A percentile compares a stretch with the other conserved stretches of the same genome.
Evolutionary conservation across 64 coral and sea anemone species (phyloP).

Genomic region (Catalaphyllia jardinei): DNA sequence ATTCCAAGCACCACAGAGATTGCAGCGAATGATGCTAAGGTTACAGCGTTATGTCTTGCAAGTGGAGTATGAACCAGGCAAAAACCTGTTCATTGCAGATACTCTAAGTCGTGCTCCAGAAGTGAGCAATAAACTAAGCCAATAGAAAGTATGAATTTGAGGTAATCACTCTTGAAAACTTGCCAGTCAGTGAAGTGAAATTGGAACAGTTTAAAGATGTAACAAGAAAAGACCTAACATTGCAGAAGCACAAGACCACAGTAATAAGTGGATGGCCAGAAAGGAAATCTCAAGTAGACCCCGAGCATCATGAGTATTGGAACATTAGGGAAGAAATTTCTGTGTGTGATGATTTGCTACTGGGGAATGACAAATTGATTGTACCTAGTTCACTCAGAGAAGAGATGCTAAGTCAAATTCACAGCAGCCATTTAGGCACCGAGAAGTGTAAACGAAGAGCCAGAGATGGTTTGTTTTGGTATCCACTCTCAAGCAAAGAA

Average conservation of each 20-base stretch:
- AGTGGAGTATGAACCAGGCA: conserved; percentile 42
- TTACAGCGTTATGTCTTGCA: conserved; percentile 2
- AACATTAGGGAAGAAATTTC: conserved; percentile 32
- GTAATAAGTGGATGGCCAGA: conserved; percentile 48
- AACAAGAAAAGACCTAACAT: conserved; percentile 34
- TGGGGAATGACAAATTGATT: conserved; percentile 5
- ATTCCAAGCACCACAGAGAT: too few species aligned
- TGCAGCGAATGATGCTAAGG: too few species aligned
- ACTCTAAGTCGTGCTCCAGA: not conserved
- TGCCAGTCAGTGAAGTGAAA: conserved; percentile 38
- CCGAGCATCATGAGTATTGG: conserved; percentile 11
- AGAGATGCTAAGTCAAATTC: conserved; percentile 7
- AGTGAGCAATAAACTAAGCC: not conserved
- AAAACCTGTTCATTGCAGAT: conserved; percentile 27
- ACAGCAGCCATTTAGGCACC: conserved; percentile 31
- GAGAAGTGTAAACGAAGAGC: conserved; percentile 29
- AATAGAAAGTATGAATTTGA: conserved; percentile 1
- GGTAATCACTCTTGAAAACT: not conserved
- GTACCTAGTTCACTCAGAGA: conserved; percentile 8
- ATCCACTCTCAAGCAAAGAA: too few species aligned
- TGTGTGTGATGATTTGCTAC: conserved; percentile 3
- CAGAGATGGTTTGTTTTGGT: not conserved
- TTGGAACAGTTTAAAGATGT: not conserved
- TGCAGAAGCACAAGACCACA: conserved; percentile 42
- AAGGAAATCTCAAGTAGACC: not conserved